Evolutionary conservation across 2,888 invertebrate genomes (phyloP).

Genomic region (Zaprionus obscuricornis): DNA sequence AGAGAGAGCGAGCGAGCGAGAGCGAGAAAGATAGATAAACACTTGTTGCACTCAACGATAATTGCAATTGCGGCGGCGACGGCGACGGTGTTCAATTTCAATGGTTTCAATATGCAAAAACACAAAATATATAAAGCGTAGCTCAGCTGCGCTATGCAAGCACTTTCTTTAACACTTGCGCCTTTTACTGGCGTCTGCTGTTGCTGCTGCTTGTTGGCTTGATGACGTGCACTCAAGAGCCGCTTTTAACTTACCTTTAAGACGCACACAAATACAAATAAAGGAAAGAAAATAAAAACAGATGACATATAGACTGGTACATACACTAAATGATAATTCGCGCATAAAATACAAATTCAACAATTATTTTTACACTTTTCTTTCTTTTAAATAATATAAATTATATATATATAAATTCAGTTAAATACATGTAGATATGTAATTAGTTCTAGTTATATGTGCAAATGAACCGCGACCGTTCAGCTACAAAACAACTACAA

Average conservation of each 20-base stretch:
- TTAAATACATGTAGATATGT: background rate
- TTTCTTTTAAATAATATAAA: background rate
- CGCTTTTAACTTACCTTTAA: conserved; percentile 50
- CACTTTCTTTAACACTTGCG: conserved; percentile 39
- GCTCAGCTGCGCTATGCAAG: too few relatives aligned
- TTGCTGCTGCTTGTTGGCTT: too few relatives aligned
- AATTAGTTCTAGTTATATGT: too few relatives aligned
- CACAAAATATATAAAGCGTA: background rate
- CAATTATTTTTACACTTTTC: too few relatives aligned
- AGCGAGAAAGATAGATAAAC: conserved; percentile 15
- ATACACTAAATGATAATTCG: conserved; percentile 4
- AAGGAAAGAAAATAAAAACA: too few relatives aligned
- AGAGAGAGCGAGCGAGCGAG: background rate
- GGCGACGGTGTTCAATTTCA: conserved; percentile 28
- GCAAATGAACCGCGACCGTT: conserved; percentile 26
- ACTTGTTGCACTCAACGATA: conserved; percentile 45
- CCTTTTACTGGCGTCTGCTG: conserved; percentile 5
- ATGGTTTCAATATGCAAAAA: conserved; percentile 16
- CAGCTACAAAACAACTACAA: conserved; percentile 12
- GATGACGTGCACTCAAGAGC: conserved; percentile 56
- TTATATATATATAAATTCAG: conserved; percentile 1
- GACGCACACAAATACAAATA: conserved; percentile 10
- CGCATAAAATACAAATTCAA: too few relatives aligned
- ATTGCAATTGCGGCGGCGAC: too few relatives aligned
- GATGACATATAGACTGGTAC: too few relatives aligned